These are phyloP conservation scores for Phoebastria nigripes DNA, from an alignment of 2,797 vertebrate genomes.

Conservation along the genomic window DNA sequence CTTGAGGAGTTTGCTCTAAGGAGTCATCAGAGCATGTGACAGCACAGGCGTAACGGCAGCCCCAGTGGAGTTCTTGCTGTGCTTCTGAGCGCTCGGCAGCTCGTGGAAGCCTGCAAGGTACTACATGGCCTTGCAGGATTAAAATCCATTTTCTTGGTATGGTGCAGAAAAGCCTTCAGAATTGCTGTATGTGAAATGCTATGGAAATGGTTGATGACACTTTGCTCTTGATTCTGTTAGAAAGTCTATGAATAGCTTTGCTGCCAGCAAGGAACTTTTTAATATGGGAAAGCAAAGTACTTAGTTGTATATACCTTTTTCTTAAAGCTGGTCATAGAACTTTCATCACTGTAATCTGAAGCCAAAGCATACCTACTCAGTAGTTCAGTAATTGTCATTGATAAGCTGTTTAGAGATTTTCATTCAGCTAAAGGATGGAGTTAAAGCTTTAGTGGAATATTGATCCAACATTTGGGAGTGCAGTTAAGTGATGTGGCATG, in stretches of 20 bases:
- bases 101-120: fast-evolving
- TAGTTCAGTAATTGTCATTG: neutral
- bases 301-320: neutral
- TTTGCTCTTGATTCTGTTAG: neutral
- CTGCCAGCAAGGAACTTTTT: neutral
- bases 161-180: neutral
- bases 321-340: neutral
- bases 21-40: neutral
- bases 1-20: neutral
- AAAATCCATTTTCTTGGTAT: neutral
- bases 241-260: neutral
- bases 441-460: neutral
- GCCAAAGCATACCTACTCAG: neutral
- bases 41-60: neutral
- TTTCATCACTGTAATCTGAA: neutral
- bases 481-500: neutral
- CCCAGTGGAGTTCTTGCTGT: too few relatives aligned
- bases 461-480: neutral
- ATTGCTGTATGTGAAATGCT: neutral
- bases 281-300: neutral
- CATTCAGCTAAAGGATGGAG: neutral
- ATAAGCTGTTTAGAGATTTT: neutral
- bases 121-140: neutral
- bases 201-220: neutral
- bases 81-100: neutral